Evolutionary conservation across 1,140 invertebrate species (phyloP), one percentile per base, ranked within the genome.

Genomic region (Neotoxoptera formosana): DNA sequence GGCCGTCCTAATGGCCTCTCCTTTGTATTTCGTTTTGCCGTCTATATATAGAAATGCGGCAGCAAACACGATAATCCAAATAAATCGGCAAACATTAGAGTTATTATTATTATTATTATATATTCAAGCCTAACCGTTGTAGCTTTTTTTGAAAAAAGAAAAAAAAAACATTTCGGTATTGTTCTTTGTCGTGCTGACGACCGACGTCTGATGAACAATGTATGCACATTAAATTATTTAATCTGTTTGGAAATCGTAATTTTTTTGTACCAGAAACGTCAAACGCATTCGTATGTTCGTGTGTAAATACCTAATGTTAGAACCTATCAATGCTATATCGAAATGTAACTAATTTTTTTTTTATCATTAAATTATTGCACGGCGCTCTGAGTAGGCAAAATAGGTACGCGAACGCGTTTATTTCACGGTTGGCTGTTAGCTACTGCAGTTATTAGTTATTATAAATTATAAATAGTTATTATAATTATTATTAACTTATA

Each of bases 21-120:
- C 91, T 92, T 92, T 92, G 91, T 92, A 92, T 92, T 92, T 81
- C n/a, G 67, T 41, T 91, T 91, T 51, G 30, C 90, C 90, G 45
- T 83, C 76, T 51, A 92, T 92, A 84, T 92, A 92, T 36, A 20
- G 30, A 76, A 76, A 76, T 30, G 60, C n/a, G 60, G 60, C 9
- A 34, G 86, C 8, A n/a, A 34, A 51, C 53, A 30, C 23, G 53
- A 84, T 93, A 93, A 93, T 93, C 91, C 81, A 86, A 93, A 93
- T 93, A 93, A 93, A 93, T 93, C 91, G 91, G 36, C 81, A 84
- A 93, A 93, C 91, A 84, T 93, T 93, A 93, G n/a, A 86, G 81
- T 93, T 93, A 67, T 90, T 90, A 83, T 60, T 67, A 56, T 56
- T 60, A 67, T 67, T 81, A 92, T 92, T 76, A 76, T 84, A 36